These are phyloP conservation scores for Babyrousa celebensis DNA, from an alignment of 2,797 vertebrate genomes.

Conservation along the genomic window DNA sequence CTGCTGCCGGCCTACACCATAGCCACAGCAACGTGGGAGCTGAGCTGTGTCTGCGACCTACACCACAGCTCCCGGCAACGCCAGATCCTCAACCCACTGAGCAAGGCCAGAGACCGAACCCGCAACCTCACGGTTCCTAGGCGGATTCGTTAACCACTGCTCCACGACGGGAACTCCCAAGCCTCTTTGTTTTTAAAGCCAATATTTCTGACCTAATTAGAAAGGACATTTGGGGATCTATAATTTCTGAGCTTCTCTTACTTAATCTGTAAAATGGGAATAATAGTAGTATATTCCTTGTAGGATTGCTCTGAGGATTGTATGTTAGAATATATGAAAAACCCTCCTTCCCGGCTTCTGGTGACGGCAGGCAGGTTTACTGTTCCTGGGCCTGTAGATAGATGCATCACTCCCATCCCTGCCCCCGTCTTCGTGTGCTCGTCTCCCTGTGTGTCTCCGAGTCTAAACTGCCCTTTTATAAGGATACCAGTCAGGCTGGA, in stretches of 20 bases:
- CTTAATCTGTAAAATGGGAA: background rate
- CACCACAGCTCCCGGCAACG: background rate
- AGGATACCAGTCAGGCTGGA: background rate
- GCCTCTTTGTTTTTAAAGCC: background rate
- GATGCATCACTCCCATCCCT: background rate
- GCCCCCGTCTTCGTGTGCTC: fast-evolving
- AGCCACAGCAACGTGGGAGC: no score
- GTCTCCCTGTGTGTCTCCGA: background rate
- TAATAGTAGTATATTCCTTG: slow-evolving; percentile 10
- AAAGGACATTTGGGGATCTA: background rate
- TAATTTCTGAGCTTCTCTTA: background rate
- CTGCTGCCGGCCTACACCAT: no score
- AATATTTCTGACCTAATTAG: background rate
- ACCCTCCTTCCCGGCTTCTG: background rate
- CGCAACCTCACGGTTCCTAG: no score
- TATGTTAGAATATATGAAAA: background rate
- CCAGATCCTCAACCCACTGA: no score
- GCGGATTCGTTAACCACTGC: no score
- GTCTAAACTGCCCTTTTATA: background rate
- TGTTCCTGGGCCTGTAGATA: background rate
- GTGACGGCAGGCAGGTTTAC: background rate
- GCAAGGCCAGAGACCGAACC: no score
- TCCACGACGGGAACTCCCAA: no score
- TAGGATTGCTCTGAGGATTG: background rate
- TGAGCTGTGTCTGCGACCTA: no score